Base-by-base conservation (phyloP, 2,113 vertebrate genomes). In the Lophius piscatorius region DNA sequence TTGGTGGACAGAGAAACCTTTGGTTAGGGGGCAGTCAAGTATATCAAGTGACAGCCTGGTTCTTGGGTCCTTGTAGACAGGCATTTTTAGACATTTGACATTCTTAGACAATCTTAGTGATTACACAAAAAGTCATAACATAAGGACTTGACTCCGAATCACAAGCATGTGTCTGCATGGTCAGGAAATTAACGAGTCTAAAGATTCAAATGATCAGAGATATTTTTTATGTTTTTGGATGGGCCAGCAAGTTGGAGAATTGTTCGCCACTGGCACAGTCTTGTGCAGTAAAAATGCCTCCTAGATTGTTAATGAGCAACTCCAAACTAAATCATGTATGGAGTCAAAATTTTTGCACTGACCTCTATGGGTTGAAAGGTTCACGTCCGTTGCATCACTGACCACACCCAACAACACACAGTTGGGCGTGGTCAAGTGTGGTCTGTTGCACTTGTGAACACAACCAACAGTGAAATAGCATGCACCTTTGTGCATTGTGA, bases 331-430 rank as follows among this genome's bases (percentile, higher is more conserved):
- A 81, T 38, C 31, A 70, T 12, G 54, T 49, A 47, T 57, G 58
- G 71, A 88, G 78, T 70, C 78, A 58, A 88, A 87, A 87, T 83
- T 83, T 48, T 81, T 74, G 59, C 70, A 77, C 82, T 88, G 86
- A 88, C 84, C 86, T 88, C 86, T 87, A 86, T 58, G 86, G 86
- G 86, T 88, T 88, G 86, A 88, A 88, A 88, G 86, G 86, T 88
- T 88, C 86, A 74, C 85, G 80, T 83, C 80, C 80, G 74, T 82
- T 51, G 74, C 74, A 72, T 78, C 60, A 50, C 80, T 80, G 82
- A 85, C 80, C 76, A 82, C 66, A 66, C 56, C 76, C 82, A 85
- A 82, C 74, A 5, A 2, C 0, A 2, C 0, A 0, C 2, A 1
- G 81, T 83, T 85, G 84, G 80, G 76, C 58, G 71, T 85, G 78